Base-by-base conservation (phyloP, 2,888 invertebrate species). In the Leuctra nigra region DNA sequence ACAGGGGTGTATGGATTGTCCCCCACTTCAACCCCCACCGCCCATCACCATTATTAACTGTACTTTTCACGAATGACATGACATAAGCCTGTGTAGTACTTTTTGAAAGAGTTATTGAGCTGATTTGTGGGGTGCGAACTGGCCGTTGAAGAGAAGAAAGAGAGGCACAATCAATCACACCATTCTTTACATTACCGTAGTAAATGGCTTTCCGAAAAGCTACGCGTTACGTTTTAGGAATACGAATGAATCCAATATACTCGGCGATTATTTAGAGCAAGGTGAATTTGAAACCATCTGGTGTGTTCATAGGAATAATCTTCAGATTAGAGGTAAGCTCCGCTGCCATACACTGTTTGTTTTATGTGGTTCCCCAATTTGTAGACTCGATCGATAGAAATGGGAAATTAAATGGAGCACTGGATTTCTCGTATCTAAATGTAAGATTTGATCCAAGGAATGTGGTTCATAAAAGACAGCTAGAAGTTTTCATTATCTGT, bases 71-170 rank as follows among this genome's bases (percentile, higher is more conserved):
- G 11, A 4, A 7, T 3, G 44, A 2, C 44, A 20, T 11, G 44
- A 13, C 22, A 1, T 23, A 9, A 4, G 7, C 4, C 3, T 2
- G 20, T 16, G 4, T 4, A 2, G 16, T 6, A 2, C 3, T 3
- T 3, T 9, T 16, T 9, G 41, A 2, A 6, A 16, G 41, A 9
- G 23, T 4, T 18, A 18, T 18, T 18, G 41, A 11, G 4, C 16
- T 41, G 41, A 41, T 41, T 41, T 41, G 41, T 41, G 41, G 41
- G 41, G 41, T 41, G 41, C 11, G 41, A 41, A 41, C 41, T 18
- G n/a, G n/a, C 11, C 41, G 2, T 4, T 16, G 36, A n/a, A 6
- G 39, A 18, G 4, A 18, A 4, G 44, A 22, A 44, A 44, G 20
- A 23, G 23, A 44, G 18, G 20, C 6, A n/a, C 44, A 44, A 20